Evolutionary conservation across 92 coral and sea anemone species (phyloP).

Genomic region (Actinostola sp.): DNA sequence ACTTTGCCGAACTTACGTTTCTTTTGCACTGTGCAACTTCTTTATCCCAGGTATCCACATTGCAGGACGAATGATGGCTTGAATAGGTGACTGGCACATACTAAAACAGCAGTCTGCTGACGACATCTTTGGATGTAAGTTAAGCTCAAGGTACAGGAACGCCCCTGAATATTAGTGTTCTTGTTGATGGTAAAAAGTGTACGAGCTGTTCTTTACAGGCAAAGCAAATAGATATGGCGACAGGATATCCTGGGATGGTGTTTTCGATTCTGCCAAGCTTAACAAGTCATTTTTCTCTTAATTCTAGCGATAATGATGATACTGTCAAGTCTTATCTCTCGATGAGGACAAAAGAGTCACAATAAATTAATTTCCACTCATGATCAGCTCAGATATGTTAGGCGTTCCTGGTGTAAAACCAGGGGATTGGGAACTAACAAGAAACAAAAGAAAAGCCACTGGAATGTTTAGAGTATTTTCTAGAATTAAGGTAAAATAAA

Average conservation of each 20-base stretch:
- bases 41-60: conserved; percentile 91
- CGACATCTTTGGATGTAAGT: conserved; percentile 46
- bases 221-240: no score
- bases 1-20: conserved; percentile 68
- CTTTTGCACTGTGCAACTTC: conserved; percentile 74
- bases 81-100: conserved; percentile 93
- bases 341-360: neutral
- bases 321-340: no score
- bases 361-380: neutral
- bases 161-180: neutral
- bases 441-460: neutral
- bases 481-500: no score
- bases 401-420: conserved; percentile 5
- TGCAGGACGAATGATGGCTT: conserved; percentile 87
- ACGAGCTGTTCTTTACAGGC: no score
- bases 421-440: neutral
- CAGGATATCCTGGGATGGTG: no score
- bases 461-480: neutral
- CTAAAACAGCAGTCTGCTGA: conserved; percentile 94
- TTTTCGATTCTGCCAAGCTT: neutral
- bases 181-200: neutral
- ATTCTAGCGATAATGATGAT: no score
- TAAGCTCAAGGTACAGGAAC: neutral
- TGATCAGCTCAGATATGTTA: neutral
- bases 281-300: neutral